Evolutionary conservation across 2,888 invertebrate genomes (phyloP), one percentile per base, ranked within the genome.

Genomic region (Furcula furcula): DNA sequence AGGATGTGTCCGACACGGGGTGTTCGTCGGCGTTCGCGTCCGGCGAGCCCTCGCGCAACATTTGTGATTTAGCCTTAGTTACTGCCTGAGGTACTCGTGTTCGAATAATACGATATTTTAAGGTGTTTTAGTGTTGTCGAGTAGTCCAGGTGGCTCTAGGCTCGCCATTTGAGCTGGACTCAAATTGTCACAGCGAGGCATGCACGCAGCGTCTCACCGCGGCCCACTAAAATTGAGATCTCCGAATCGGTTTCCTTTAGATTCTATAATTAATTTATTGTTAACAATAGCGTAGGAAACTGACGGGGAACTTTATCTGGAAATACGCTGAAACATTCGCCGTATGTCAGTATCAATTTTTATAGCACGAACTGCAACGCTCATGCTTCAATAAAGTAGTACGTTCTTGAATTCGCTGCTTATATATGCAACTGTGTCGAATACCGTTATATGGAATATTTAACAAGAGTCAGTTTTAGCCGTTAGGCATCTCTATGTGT

Each of bases 181-280:
- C 84, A 84, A 87, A 86, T 82, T 58, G 73, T 80, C 74, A 72
- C 75, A 80, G 80, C 80, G 81, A 79, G 78, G 82, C 80, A 79
- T 72, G 72, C 74, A 76, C 70, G 77, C 80, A 82, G 78, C 77
- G 76, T 83, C 77, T 82, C 76, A 75, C 62, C 61, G 72, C 72
- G 75, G 66, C 78, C 75, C 76, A 68, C 76, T 68, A 67, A 75
- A 76, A 74, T 73, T 77, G 77, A 87, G 88, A 87, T 87, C 87
- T 88, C 88, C 86, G 83, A 80, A 81, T 86, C 80, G 82, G 86
- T 87, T 87, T 88, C 88, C 88, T 88, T 76, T 87, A 88, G 87
- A 80, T 80, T 85, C 78, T 84, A 84, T 78, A 74, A 76, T 79
- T 87, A 87, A 87, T 88, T 88, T 87, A 88, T 88, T 88, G 58